These are phyloP conservation scores for Patella ulyssiponensis DNA, from an alignment of 2,888 invertebrate genomes.

Conservation along the genomic window DNA sequence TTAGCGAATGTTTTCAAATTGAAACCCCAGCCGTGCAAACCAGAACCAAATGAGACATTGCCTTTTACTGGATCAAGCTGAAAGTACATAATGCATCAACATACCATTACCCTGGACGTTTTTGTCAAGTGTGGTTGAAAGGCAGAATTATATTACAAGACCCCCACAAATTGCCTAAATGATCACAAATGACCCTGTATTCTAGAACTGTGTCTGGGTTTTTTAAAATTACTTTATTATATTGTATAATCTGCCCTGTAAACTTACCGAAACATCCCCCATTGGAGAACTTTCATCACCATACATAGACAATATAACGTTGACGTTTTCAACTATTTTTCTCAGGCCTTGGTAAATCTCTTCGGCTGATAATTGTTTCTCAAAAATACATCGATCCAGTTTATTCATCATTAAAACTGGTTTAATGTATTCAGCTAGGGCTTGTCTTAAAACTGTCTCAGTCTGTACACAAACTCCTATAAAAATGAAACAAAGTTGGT, in stretches of 20 bases:
- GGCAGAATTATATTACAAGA: too few species aligned
- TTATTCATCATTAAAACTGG: slow-evolving; percentile 99
- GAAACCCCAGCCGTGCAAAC: slow-evolving; percentile 99
- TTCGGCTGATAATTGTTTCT: slow-evolving; percentile 95
- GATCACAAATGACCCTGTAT: too few species aligned
- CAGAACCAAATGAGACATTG: slow-evolving; percentile 99
- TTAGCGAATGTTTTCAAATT: slow-evolving; percentile 99
- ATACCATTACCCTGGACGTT: too few species aligned
- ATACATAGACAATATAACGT: slow-evolving; percentile 99
- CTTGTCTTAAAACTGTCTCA: slow-evolving; percentile 99
- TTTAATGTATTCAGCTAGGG: slow-evolving; percentile 99
- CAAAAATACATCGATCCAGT: slow-evolving; percentile 98
- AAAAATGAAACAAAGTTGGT: slow-evolving; percentile 31
- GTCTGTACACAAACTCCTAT: slow-evolving; percentile 99
- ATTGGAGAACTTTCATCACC: slow-evolving; percentile 96
- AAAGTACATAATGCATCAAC: background rate
- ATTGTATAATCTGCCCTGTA: background rate
- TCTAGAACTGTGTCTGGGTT: too few species aligned
- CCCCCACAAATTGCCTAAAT: too few species aligned
- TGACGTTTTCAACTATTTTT: slow-evolving; percentile 98
- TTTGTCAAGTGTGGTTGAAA: too few species aligned
- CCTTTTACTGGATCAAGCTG: slow-evolving; percentile 96
- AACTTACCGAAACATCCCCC: slow-evolving; percentile 94
- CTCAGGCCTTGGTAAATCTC: slow-evolving; percentile 99
- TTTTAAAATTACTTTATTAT: too few species aligned